phyloP scores from a whole-genome alignment of 2,113 vertebrate genomes.

The Abramis brama region DNA sequence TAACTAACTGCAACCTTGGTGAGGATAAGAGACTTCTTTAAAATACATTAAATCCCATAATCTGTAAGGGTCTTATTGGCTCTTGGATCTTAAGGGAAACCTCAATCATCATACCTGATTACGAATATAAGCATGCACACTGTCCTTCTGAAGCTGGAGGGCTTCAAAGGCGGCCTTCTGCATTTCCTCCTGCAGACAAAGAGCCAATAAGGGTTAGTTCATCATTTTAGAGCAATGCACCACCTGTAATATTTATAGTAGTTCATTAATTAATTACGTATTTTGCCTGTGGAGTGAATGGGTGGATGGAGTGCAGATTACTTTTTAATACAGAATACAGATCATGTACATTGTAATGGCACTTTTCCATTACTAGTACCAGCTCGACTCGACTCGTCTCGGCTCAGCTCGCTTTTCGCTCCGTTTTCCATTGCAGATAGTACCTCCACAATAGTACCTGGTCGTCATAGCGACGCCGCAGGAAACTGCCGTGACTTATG shows the following conservation, averaged over 20 bases:
- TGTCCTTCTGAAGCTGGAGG: conserved; percentile 91
- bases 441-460: too few species aligned
- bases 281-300: background rate
- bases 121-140: conserved; percentile 88
- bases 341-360: background rate
- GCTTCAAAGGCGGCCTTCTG: conserved; percentile 97
- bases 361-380: too few species aligned
- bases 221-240: background rate
- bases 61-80: too few species aligned
- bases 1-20: background rate
- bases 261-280: background rate
- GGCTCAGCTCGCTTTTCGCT: too few species aligned
- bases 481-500: too few species aligned
- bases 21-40: background rate
- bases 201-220: background rate
- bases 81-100: background rate
- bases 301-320: background rate
- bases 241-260: background rate
- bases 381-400: too few species aligned
- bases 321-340: background rate
- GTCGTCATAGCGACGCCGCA: too few species aligned
- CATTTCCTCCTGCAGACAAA: conserved; percentile 84
- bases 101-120: conserved; percentile 82
- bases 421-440: too few species aligned
- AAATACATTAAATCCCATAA: background rate